These are phyloP conservation scores for Rhombomys opimus DNA, from an alignment of 2,113 vertebrate genomes.

Conservation along the genomic window DNA sequence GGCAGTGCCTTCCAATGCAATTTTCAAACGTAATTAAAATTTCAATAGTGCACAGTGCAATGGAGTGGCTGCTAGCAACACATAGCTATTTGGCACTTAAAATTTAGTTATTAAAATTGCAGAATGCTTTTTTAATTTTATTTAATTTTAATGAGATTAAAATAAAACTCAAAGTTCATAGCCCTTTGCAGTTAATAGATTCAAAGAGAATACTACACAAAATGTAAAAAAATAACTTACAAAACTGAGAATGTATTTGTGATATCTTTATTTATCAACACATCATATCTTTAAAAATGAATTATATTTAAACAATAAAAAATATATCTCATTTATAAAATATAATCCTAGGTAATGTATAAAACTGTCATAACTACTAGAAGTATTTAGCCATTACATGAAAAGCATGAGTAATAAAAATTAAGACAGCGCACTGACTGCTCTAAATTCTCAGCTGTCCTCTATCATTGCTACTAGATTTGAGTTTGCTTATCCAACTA, in stretches of 20 bases:
- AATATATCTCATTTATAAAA: neutral
- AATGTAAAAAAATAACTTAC: neutral
- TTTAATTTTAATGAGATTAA: neutral
- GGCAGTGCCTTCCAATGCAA: neutral
- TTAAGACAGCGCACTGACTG: neutral
- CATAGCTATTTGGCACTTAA: neutral
- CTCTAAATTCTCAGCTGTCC: neutral
- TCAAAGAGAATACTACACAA: neutral
- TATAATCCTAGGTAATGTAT: neutral
- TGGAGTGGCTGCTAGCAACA: neutral
- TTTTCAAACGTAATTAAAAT: conserved; percentile 17
- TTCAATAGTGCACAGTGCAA: neutral
- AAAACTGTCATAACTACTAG: neutral
- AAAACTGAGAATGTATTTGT: neutral
- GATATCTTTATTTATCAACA: neutral
- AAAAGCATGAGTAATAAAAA: neutral
- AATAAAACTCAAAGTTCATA: neutral
- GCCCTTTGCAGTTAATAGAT: neutral
- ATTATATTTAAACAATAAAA: neutral
- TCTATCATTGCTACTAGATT: neutral
- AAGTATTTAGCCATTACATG: neutral
- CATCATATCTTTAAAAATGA: neutral
- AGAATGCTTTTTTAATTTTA: conserved; percentile 12
- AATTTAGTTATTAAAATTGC: neutral
- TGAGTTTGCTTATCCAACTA: neutral